Evolutionary conservation across 2,888 invertebrate genomes (phyloP).

Genomic region (Osedax frankpressi): DNA sequence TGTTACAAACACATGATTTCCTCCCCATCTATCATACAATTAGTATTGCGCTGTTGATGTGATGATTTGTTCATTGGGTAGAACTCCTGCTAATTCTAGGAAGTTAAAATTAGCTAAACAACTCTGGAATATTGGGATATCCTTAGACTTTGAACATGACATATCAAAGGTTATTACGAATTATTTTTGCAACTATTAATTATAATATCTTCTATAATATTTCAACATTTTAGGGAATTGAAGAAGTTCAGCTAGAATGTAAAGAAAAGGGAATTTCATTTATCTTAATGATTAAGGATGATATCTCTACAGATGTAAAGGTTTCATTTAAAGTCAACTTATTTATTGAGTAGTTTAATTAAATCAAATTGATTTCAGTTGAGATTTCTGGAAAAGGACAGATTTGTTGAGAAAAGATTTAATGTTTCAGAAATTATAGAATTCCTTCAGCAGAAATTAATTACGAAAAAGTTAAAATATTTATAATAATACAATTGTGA

Average conservation of each 20-base stretch:
- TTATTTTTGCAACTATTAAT: neutral
- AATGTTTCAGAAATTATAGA: no score
- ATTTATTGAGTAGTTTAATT: no score
- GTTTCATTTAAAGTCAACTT: no score
- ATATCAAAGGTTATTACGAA: constrained; percentile 40
- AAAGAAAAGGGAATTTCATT: constrained; percentile 54
- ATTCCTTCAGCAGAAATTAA: no score
- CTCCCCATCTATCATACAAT: neutral
- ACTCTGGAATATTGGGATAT: constrained; percentile 62
- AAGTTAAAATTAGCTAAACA: constrained; percentile 53
- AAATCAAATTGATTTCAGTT: no score
- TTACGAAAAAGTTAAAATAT: no score
- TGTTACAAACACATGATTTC: neutral
- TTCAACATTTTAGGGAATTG: constrained; percentile 48
- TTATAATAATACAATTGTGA: no score
- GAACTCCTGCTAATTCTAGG: constrained; percentile 49
- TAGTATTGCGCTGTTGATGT: constrained; percentile 51
- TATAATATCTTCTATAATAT: neutral
- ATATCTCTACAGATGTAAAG: constrained; percentile 50
- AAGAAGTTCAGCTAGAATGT: constrained; percentile 58
- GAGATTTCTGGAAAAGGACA: no score
- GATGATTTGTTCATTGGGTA: constrained; percentile 57
- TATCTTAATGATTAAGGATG: constrained; percentile 56
- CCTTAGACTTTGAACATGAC: constrained; percentile 54
- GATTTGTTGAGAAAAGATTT: no score